These are phyloP conservation scores for Trichomycterus rosablanca DNA, from an alignment of 2,113 vertebrate genomes.

Conservation along the genomic window DNA sequence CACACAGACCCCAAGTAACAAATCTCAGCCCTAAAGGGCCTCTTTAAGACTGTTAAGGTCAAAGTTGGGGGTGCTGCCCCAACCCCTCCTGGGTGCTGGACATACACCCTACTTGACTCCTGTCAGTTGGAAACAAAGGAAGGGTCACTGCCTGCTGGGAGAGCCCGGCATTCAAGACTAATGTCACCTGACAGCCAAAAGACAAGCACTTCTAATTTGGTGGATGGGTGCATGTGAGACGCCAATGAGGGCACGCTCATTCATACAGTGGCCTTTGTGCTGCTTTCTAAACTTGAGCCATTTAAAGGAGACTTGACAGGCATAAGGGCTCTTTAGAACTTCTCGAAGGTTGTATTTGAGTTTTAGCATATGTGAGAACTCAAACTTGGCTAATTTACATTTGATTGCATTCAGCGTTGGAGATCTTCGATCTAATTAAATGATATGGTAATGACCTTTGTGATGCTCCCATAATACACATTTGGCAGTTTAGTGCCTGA, in stretches of 20 bases:
- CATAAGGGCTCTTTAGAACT: neutral
- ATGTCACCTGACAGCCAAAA: constrained; percentile 60
- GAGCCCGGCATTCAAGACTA: constrained; percentile 46
- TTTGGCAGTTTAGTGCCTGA: too few species aligned
- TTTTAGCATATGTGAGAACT: too few species aligned
- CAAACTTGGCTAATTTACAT: too few species aligned
- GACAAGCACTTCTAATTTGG: constrained; percentile 55
- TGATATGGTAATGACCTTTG: too few species aligned
- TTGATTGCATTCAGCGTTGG: too few species aligned
- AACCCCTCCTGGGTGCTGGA: too few species aligned
- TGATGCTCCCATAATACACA: too few species aligned
- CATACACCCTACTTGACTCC: constrained; percentile 65
- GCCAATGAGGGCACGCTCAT: constrained; percentile 40
- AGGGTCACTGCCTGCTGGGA: constrained; percentile 54
- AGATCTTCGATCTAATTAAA: too few species aligned
- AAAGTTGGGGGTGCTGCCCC: constrained; percentile 11
- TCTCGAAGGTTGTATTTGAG: too few species aligned
- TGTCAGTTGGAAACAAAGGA: constrained; percentile 54
- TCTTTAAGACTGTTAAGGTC: constrained; percentile 50
- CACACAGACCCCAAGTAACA: too few species aligned
- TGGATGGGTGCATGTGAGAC: constrained; percentile 20
- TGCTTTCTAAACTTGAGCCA: neutral
- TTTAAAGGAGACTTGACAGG: constrained; percentile 28
- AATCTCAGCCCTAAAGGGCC: constrained; percentile 29
- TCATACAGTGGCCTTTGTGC: constrained; percentile 50